A percentile compares a stretch with the other conserved stretches of the same genome.
These are phyloP conservation scores for Odontothrips loti DNA, from an alignment of 2,888 invertebrate species.

Conservation along the genomic window DNA sequence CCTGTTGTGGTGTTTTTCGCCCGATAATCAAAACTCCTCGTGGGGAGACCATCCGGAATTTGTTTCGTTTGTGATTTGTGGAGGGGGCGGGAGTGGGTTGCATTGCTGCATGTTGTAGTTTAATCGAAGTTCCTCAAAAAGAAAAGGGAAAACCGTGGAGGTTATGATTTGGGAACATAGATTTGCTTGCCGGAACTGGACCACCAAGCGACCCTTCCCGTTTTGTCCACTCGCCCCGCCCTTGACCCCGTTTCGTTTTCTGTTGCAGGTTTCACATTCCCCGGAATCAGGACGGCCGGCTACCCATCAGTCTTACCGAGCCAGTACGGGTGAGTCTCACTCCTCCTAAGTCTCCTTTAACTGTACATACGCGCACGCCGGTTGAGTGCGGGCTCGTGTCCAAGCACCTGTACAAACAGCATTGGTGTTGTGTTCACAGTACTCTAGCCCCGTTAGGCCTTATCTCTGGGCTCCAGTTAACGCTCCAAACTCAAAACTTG, in stretches of 20 bases:
- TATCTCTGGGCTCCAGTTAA: no score
- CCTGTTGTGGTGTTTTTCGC: no score
- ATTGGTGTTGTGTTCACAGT: conserved; percentile 25
- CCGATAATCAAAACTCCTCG: no score
- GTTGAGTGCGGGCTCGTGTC: neutral
- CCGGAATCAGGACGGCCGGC: conserved; percentile 67
- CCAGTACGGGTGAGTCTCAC: conserved; percentile 75
- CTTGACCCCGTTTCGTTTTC: neutral
- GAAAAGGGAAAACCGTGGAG: no score
- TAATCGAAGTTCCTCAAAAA: no score
- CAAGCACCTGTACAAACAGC: conserved; percentile 5
- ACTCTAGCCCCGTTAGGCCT: no score
- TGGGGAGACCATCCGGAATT: no score
- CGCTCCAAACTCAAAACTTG: no score
- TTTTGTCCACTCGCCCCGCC: neutral
- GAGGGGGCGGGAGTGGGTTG: no score
- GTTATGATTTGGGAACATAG: no score
- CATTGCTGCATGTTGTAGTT: no score
- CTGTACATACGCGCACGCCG: neutral
- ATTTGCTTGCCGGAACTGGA: neutral
- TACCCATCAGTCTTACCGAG: conserved; percentile 72
- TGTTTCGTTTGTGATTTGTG: no score
- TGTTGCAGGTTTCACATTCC: conserved; percentile 64
- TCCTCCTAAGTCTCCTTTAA: neutral
- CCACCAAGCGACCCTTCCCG: neutral